Base-by-base conservation (phyloP, 2,888 invertebrate species). In the Nomada hirtipes region DNA sequence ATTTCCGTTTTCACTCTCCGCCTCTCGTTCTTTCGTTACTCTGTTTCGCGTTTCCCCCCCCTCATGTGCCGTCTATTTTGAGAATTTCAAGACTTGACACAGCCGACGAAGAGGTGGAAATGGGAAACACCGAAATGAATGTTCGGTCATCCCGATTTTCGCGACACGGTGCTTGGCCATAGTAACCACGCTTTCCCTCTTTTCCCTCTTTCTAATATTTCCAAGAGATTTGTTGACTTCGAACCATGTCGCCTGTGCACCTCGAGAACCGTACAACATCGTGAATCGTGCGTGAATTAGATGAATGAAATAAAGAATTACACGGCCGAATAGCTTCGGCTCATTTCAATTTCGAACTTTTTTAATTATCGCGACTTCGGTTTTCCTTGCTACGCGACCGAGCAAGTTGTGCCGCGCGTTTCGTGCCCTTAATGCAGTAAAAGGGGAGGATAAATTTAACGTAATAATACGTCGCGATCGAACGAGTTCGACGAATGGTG, bases 41-140 rank as follows among this genome's bases (percentile, higher is more conserved):
- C 52, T 15, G 47, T 60, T 67, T 59, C 73, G 18, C 18, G 20
- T 59, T 47, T 47, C 50, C 50, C 73, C 47, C 60, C 15, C n/a
- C 23, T 18, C 52, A 7, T 9, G 68, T 55, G 55, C 26, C 50
- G 74, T 82, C 76, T 79, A 85, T 77, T 77, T 84, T 23, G 77
- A 79, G 73, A 78, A 76, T 79, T 74, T 74, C 70, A 52, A 26
- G 61, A 76, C 81, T 77, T 73, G 74, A 85, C 82, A 79, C 53
- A 29, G 57, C 63, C 50, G 59, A 29, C 50, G 47, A 71, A 65
- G 50, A 59, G 57, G 52, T 42, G 69, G 78, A 20, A 20, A 73
- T 20, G 80, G 44, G 78, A 55, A 73, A 71, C 44, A 79, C 63
- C 71, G 67, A 75, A 59, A 75, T 75, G 75, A 75, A 60, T 60